Evolutionary conservation across 2,113 vertebrate genomes (phyloP).

Genomic region (Stigmatopora nigra): DNA sequence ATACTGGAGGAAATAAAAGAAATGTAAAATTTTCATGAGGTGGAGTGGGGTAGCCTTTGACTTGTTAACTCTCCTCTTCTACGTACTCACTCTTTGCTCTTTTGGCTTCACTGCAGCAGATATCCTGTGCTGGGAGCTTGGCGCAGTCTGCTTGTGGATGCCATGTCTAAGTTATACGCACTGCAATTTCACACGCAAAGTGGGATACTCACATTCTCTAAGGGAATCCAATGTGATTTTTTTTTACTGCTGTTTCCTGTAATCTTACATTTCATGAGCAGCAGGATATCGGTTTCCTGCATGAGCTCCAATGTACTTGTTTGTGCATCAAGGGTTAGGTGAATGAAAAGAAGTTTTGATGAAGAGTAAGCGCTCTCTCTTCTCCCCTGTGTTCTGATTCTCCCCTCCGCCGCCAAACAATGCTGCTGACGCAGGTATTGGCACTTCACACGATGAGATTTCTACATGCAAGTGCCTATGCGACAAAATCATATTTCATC

Average conservation of each 20-base stretch:
- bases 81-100: conserved; percentile 27
- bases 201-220: neutral
- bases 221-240: conserved; percentile 5
- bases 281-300: neutral
- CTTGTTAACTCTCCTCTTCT: conserved; percentile 30
- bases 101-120: conserved; percentile 55
- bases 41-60: conserved; percentile 33
- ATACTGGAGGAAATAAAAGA: conserved; percentile 31
- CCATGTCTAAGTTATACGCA: conserved; percentile 20
- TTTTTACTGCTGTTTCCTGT: conserved; percentile 2
- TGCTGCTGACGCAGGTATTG: conserved; percentile 68
- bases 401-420: conserved; percentile 41
- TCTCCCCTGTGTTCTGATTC: neutral
- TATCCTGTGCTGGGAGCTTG: conserved; percentile 46
- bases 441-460: conserved; percentile 50
- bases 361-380: conserved; percentile 33
- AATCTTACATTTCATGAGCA: neutral
- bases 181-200: conserved; percentile 7
- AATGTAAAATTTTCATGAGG: conserved; percentile 55
- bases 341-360: conserved; percentile 34
- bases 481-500: too few species aligned
- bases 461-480: conserved; percentile 16
- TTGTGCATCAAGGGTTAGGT: conserved; percentile 24
- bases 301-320: conserved; percentile 19
- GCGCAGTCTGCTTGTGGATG: conserved; percentile 55